Evolutionary conservation across 2,888 invertebrate species (phyloP).

Genomic region (Melinopterus prodromus): DNA sequence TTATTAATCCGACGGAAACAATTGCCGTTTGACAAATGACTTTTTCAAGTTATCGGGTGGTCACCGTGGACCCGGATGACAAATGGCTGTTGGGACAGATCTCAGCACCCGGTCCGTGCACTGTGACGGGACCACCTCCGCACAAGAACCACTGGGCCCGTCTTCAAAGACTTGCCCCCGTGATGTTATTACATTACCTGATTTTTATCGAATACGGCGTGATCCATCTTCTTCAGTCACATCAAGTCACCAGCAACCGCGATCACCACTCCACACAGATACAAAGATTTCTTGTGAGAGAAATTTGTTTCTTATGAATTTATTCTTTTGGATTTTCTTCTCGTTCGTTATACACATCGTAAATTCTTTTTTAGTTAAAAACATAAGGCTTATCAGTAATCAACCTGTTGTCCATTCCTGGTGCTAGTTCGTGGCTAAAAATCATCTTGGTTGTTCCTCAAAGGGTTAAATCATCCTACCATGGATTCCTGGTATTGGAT

Average conservation of each 20-base stretch:
- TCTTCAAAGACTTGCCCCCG: slow-evolving; percentile 33
- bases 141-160: slow-evolving; percentile 35
- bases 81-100: slow-evolving; percentile 61
- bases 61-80: slow-evolving; percentile 56
- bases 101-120: slow-evolving; percentile 53
- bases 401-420: too few species aligned
- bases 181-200: slow-evolving; percentile 21
- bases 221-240: slow-evolving; percentile 4
- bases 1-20: slow-evolving; percentile 50
- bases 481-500: too few species aligned
- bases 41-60: slow-evolving; percentile 59
- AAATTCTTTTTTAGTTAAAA: too few species aligned
- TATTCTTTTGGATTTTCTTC: too few species aligned
- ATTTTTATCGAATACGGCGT: slow-evolving; percentile 6
- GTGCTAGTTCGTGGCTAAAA: too few species aligned
- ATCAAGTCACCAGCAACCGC: background rate
- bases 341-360: too few species aligned
- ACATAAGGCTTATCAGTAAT: too few species aligned
- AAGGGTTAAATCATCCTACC: too few species aligned
- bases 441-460: too few species aligned
- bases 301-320: too few species aligned
- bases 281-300: too few species aligned
- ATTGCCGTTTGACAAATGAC: slow-evolving; percentile 60
- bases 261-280: background rate
- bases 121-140: slow-evolving; percentile 57